Base-by-base conservation (phyloP, 2,888 invertebrate species). In the Rhamphomyia laevipes region DNA sequence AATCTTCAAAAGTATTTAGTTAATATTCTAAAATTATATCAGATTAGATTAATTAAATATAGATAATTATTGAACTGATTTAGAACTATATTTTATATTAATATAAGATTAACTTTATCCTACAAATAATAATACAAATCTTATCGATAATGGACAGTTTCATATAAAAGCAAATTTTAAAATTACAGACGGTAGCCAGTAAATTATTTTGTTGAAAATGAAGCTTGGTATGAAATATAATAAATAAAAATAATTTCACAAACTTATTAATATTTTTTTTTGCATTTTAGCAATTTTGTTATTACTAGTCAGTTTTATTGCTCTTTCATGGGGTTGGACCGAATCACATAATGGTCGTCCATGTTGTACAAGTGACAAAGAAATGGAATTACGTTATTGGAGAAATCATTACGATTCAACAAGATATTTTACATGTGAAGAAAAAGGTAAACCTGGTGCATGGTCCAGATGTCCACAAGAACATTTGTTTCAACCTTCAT, bases 361-460 rank as follows among this genome's bases (percentile, higher is more conserved):
- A 4, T 41, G 45, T 18, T 51, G 51, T 40, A 5, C 18, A 31
- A 49, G 45, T 5, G 4, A 15, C 1, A 9, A 9, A 12, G 51
- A 51, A 47, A 16, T 51, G 33, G 21, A 15, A 2, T 4, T 11
- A 40, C 17, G 31, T 37, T 44, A 37, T n/a, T 51, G 49, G 48
- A 43, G 49, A 16, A 45, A 51, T 47, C 27, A 47, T 46, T 35
- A 46, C 17, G 51, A 51, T 37, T 46, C 51, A 12, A 47, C 47
- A n/a, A 16, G 38, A 13, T 51, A 46, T 41, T 49, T 46, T 46
- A 18, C 45, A 10, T 51, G 51, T 37, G 17, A 27, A 5, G 12
- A 12, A 15, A 3, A 10, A 11, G 12, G 15, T 23, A 3, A 9
- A 3, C 18, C 46, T 6, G 51, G 35, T 17, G 2, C 17, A 13